Conservation (phyloP, 2,113 vertebrate species). For the Malurus elegans region DNA sequence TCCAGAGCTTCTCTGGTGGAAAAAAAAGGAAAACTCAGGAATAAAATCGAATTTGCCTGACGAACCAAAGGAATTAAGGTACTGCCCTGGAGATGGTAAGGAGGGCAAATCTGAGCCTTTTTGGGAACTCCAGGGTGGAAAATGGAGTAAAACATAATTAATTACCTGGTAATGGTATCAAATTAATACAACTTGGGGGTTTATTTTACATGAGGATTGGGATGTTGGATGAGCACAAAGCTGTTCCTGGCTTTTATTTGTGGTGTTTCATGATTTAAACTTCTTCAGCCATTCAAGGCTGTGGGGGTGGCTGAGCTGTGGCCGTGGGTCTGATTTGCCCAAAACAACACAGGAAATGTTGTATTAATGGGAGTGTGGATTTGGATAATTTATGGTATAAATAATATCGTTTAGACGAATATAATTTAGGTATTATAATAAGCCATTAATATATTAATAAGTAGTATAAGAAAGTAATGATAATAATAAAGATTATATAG, state of each 20-base stretch:
- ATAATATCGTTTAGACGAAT: too few relatives aligned
- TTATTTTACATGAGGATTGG: background rate
- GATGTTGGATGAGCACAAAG: background rate
- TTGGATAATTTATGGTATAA: background rate
- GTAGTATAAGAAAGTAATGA: too few relatives aligned
- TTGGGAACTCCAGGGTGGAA: background rate
- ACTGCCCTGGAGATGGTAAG: background rate
- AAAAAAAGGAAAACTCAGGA: background rate
- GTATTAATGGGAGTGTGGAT: background rate
- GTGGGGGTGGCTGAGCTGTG: background rate
- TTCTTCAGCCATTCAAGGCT: background rate
- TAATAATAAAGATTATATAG: too few relatives aligned
- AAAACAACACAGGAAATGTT: rapidly evolving
- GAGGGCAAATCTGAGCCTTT: background rate
- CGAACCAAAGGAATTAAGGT: background rate
- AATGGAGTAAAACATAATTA: background rate
- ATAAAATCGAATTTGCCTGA: background rate
- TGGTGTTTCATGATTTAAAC: background rate
- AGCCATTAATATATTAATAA: too few relatives aligned
- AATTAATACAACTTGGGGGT: background rate
- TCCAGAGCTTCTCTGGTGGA: background rate
- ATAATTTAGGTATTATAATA: too few relatives aligned
- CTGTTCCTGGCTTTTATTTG: background rate
- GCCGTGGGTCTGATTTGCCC: background rate
- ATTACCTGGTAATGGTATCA: background rate